Percentiles rank a stretch among this genome's conserved stretches.
phyloP scores from a whole-genome alignment of 2,797 vertebrate genomes.

The Aldrovandia affinis region DNA sequence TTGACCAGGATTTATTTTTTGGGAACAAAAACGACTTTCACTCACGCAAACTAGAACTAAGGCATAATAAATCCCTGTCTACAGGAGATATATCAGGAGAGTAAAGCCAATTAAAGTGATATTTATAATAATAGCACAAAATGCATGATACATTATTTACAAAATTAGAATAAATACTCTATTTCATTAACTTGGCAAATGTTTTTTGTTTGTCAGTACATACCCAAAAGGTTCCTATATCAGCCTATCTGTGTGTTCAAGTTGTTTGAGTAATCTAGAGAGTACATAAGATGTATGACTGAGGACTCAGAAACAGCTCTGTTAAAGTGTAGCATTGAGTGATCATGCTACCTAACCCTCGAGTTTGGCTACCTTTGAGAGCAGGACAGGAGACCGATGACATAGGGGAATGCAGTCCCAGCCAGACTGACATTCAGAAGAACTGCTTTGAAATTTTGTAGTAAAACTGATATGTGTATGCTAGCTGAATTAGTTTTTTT shows the following conservation, averaged over 20 bases:
- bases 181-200: not conserved
- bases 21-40: not conserved
- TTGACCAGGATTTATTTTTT: not conserved
- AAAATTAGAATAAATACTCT: not conserved
- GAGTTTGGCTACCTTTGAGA: not conserved
- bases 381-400: slow-evolving; percentile 11
- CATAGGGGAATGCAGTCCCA: not conserved
- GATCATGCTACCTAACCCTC: not conserved
- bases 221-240: too few relatives aligned
- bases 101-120: not conserved
- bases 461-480: not conserved
- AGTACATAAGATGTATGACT: not conserved
- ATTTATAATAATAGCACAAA: not conserved
- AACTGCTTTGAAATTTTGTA: slow-evolving; percentile 9
- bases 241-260: not conserved
- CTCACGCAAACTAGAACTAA: not conserved
- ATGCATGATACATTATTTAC: not conserved
- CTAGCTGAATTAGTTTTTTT: not conserved
- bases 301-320: slow-evolving; percentile 6
- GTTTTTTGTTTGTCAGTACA: not conserved
- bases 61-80: not conserved
- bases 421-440: not conserved
- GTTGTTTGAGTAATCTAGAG: not conserved
- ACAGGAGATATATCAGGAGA: not conserved
- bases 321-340: slow-evolving; percentile 13